phyloP scores from a whole-genome alignment of 2,113 vertebrate genomes.

The Mionectes macconnelli region DNA sequence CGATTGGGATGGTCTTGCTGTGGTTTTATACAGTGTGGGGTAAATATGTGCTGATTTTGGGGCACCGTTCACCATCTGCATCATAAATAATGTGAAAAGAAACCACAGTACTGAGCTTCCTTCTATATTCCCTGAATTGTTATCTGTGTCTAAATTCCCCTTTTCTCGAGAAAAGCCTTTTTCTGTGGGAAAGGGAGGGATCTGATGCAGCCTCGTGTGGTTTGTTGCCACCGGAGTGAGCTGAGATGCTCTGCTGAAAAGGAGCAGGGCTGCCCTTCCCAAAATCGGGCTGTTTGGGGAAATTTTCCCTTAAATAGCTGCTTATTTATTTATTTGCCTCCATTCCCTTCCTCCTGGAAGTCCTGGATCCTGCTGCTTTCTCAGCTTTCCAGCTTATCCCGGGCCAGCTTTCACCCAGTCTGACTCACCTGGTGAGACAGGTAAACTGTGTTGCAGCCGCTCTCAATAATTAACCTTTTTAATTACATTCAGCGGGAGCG shows the following conservation, averaged over 20 bases:
- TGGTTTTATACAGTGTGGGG: accelerated
- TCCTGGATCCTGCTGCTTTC: neutral
- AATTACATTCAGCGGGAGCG: neutral
- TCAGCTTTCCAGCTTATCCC: accelerated
- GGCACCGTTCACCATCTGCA: neutral
- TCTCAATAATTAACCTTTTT: neutral
- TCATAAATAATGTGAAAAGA: neutral
- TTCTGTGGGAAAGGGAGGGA: neutral
- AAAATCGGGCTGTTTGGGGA: accelerated
- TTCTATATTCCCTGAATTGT: neutral
- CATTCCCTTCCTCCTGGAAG: neutral
- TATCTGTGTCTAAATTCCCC: neutral
- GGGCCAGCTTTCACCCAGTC: too few species aligned
- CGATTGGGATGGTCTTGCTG: neutral
- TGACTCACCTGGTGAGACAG: neutral
- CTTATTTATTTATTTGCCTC: neutral
- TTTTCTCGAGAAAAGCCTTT: neutral
- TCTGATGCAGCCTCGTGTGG: neutral
- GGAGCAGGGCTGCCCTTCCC: neutral
- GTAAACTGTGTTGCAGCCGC: neutral
- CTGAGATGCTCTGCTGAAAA: neutral
- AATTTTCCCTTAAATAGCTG: neutral
- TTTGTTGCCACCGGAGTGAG: accelerated
- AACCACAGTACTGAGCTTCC: neutral
- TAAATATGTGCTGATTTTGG: too few species aligned